phyloP scores from a whole-genome alignment of 1,140 invertebrate genomes.

The Neuroterus valhalla region DNA sequence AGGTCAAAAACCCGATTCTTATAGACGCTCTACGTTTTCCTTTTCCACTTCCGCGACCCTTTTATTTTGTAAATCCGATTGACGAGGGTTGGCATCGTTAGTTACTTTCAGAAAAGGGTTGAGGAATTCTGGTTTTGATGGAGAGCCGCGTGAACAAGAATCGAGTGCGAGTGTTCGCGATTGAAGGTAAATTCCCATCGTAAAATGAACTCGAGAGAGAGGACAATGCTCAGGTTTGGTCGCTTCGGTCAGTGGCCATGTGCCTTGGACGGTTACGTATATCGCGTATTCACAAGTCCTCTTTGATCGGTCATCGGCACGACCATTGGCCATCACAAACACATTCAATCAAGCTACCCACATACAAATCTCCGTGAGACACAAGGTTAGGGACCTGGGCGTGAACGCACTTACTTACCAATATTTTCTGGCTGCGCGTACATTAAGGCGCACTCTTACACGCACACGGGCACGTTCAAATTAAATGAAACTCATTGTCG shows the following conservation, averaged over 20 bases:
- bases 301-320: constrained; percentile 71
- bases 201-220: constrained; percentile 12
- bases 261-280: constrained; percentile 67
- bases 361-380: neutral
- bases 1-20: too few relatives aligned
- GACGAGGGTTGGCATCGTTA: too few relatives aligned
- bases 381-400: neutral
- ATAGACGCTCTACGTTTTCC: too few relatives aligned
- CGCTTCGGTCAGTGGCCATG: constrained; percentile 64
- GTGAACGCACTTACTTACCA: constrained; percentile 48
- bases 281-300: constrained; percentile 69
- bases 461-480: constrained; percentile 50
- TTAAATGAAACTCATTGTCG: constrained; percentile 53
- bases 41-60: too few relatives aligned
- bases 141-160: constrained; percentile 16
- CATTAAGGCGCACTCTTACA: constrained; percentile 51
- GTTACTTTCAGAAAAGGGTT: neutral
- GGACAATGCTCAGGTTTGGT: constrained; percentile 63
- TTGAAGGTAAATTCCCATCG: neutral
- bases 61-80: too few relatives aligned
- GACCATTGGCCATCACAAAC: constrained; percentile 56
- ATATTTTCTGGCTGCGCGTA: constrained; percentile 40
- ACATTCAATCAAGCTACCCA: constrained; percentile 38
- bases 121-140: neutral
- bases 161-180: constrained; percentile 24